Base-by-base conservation (phyloP, 1,140 invertebrate species). In the Hylaeus volcanicus region DNA sequence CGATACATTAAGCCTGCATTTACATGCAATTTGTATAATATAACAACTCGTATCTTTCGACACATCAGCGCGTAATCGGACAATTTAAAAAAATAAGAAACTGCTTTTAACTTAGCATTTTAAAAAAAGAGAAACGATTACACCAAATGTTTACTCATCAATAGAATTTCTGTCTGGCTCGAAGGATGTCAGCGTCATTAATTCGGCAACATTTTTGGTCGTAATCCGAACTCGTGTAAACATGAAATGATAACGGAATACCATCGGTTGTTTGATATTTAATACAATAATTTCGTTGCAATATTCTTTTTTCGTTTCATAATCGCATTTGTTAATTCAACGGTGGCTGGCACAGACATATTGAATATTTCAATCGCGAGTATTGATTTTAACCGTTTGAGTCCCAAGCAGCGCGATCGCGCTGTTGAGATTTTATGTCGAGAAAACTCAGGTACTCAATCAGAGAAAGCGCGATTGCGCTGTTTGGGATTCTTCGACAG, bases 1-100 rank as follows among this genome's bases (percentile, higher is more conserved):
- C 51, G 4, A 39, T 73, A 37, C 41, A 12, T 73, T 65, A 65
- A 70, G 9, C 48, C 45, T 41, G 15, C 45, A 48, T 73, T 73
- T 73, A 48, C 69, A 48, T 64, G 58, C 51, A 65, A 79, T 79
- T 64, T 64, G 63, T 65, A 64, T 73, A 39, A 53, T 45, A 37
- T 26, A 55, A 11, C 48, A 6, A 2, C 12, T 53, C 45, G 37
- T 64, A 64, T 55, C 48, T n/a, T 55, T 5, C 8, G 51, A 41
- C 43, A 26, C 68, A 26, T 53, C 15, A 12, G 39, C n/a, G 39
- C 15, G 8, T 53, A 14, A 70, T n/a, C 9, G 12, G 68, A 43
- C 58, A 45, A 63, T 78, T 45, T 14, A 66, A 58, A 43, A 43
- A 26, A 70, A 5, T n/a, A 71, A 26, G 26, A 26, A 26, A 63